Percentiles rank a stretch among this genome's conserved stretches.
Evolutionary conservation across 2,113 vertebrate species (phyloP).

Genomic region (Ailurus styani): DNA sequence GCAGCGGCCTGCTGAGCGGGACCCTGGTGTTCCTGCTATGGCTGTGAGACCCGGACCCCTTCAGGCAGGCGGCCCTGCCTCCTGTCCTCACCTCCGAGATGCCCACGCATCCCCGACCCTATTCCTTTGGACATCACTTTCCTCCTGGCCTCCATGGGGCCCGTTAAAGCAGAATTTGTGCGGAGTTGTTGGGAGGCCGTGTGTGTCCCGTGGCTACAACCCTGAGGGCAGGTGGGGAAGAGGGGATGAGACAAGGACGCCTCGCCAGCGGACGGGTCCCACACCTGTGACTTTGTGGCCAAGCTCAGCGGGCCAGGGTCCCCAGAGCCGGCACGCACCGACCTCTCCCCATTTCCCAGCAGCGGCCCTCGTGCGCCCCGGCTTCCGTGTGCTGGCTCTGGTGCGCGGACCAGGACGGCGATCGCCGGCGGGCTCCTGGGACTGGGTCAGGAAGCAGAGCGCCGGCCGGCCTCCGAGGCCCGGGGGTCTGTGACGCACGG

Average conservation of each 20-base stretch:
- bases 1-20: neutral
- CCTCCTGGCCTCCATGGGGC: neutral
- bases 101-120: neutral
- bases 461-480: neutral
- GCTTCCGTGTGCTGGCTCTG: neutral
- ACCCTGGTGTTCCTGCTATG: neutral
- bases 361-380: neutral
- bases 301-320: neutral
- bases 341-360: neutral
- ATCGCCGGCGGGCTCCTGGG: neutral
- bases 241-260: neutral
- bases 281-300: neutral
- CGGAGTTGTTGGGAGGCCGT: neutral
- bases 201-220: neutral
- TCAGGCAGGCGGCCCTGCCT: neutral
- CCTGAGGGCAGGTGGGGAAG: neutral
- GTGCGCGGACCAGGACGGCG: neutral
- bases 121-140: neutral
- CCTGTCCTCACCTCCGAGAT: neutral
- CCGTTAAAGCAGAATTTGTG: neutral
- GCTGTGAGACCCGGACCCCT: neutral
- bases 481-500: too few relatives aligned
- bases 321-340: neutral
- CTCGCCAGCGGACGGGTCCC: neutral
- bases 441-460: too few relatives aligned